phyloP scores from a whole-genome alignment of 1,140 invertebrate genomes.

The Oreohelix idahoensis region DNA sequence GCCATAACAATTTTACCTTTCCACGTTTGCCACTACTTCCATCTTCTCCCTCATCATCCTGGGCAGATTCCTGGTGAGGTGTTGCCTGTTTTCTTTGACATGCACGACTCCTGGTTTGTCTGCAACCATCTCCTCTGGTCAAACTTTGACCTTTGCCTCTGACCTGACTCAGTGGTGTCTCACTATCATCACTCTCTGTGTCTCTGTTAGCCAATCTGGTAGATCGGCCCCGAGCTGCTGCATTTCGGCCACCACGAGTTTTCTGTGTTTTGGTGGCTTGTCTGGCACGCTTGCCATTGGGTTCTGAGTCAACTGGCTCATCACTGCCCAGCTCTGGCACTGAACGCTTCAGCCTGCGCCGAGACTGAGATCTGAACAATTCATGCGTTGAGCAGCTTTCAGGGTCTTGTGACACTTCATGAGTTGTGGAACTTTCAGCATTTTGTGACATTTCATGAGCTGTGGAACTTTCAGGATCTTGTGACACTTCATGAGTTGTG shows the following conservation, averaged over 20 bases:
- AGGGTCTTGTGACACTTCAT: not conserved
- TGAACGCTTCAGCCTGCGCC: constrained; percentile 34
- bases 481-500: no score
- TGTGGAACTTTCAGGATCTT: not conserved
- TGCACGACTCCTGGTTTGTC: not conserved
- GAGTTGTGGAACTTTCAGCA: not conserved
- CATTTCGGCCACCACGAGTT: constrained; percentile 33
- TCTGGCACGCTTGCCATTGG: constrained; percentile 46
- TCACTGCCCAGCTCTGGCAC: constrained; percentile 37
- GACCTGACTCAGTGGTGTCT: constrained; percentile 15
- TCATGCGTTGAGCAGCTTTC: not conserved
- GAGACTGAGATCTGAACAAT: not conserved
- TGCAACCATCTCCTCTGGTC: not conserved
- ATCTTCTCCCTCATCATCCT: constrained; percentile 21
- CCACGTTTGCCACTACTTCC: constrained; percentile 29
- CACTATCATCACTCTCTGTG: constrained; percentile 42
- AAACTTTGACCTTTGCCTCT: constrained; percentile 16
- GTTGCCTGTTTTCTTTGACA: not conserved
- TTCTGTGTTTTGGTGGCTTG: constrained; percentile 27
- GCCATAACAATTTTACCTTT: constrained; percentile 20
- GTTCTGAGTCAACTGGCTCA: constrained; percentile 35
- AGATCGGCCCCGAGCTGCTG: constrained; percentile 23
- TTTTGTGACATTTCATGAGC: not conserved
- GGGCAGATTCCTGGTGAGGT: not conserved
- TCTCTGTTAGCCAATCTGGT: constrained; percentile 4